These are phyloP conservation scores for Micronisus gabar DNA, from an alignment of 2,113 vertebrate species.

Conservation along the genomic window DNA sequence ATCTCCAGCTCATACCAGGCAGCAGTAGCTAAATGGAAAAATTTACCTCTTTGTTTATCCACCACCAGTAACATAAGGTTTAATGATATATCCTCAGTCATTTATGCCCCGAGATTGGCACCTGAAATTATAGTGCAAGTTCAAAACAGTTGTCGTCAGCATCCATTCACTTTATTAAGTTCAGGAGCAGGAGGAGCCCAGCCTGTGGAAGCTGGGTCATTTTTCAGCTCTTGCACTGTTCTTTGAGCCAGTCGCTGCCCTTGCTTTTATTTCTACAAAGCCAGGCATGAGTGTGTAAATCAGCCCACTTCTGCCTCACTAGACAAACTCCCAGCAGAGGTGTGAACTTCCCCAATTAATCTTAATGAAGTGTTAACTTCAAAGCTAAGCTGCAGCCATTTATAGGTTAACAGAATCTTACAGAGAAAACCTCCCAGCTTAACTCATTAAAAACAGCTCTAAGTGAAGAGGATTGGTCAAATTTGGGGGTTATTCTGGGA, in stretches of 20 bases:
- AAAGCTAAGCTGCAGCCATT: conserved; percentile 49
- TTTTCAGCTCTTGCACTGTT: background rate
- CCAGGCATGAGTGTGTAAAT: background rate
- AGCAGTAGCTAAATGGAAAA: conserved; percentile 24
- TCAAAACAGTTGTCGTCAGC: background rate
- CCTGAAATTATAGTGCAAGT: background rate
- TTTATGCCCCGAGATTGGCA: background rate
- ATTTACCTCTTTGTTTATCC: background rate
- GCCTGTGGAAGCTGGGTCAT: background rate
- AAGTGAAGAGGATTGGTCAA: conserved; percentile 30
- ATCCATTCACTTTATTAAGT: background rate
- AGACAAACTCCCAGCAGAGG: conserved; percentile 56
- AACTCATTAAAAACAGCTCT: conserved; percentile 14
- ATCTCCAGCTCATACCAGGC: background rate
- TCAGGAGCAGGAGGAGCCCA: background rate
- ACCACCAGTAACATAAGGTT: background rate
- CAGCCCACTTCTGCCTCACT: conserved; percentile 22
- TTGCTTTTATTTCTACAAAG: background rate
- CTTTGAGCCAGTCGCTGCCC: background rate
- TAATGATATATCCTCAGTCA: background rate
- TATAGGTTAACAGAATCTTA: conserved; percentile 45
- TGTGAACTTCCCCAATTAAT: conserved; percentile 66
- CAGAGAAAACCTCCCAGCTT: conserved; percentile 16
- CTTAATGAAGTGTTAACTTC: conserved; percentile 70
- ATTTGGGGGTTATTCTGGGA: conserved; percentile 47